A percentile compares a stretch with the other conserved stretches of the same genome.
Evolutionary conservation across 1,140 invertebrate genomes (phyloP).

Genomic region (Scylla paramamosain): DNA sequence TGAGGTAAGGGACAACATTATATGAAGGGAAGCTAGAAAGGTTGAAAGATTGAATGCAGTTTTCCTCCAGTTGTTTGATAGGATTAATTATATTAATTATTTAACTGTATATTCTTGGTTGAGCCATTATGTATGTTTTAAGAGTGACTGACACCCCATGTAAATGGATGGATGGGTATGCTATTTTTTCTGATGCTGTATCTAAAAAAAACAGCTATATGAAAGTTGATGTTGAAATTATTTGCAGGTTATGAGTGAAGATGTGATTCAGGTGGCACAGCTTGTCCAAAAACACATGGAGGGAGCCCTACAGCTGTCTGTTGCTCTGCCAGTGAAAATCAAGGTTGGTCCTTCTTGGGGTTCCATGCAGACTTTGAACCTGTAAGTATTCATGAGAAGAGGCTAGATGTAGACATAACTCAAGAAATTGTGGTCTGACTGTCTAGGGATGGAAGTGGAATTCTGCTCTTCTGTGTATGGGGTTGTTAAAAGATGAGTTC

Average conservation of each 20-base stretch:
- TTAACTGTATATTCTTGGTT: too few species aligned
- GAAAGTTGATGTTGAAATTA: not conserved
- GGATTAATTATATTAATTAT: too few species aligned
- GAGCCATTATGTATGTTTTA: too few species aligned
- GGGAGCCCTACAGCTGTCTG: slow-evolving; percentile 85
- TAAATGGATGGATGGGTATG: too few species aligned
- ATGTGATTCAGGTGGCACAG: slow-evolving; percentile 84
- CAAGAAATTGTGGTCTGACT: not conserved
- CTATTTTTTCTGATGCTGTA: too few species aligned
- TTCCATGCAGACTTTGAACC: slow-evolving; percentile 71
- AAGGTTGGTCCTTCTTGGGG: slow-evolving; percentile 92
- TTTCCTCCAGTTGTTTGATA: too few species aligned
- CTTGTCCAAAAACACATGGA: slow-evolving; percentile 92
- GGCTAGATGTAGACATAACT: not conserved
- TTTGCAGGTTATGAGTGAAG: slow-evolving; percentile 78
- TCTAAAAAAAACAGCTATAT: not conserved
- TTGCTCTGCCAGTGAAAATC: slow-evolving; percentile 93
- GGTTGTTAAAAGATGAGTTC: not conserved
- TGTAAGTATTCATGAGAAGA: slow-evolving; percentile 11
- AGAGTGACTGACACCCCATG: too few species aligned
- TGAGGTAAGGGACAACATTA: slow-evolving; percentile 85
- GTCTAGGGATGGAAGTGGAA: not conserved
- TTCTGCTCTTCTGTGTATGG: not conserved
- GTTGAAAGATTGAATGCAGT: too few species aligned
- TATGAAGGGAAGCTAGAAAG: too few species aligned